These are phyloP conservation scores for Pachypanchax playfairii DNA, from an alignment of 2,113 vertebrate species.

Conservation along the genomic window DNA sequence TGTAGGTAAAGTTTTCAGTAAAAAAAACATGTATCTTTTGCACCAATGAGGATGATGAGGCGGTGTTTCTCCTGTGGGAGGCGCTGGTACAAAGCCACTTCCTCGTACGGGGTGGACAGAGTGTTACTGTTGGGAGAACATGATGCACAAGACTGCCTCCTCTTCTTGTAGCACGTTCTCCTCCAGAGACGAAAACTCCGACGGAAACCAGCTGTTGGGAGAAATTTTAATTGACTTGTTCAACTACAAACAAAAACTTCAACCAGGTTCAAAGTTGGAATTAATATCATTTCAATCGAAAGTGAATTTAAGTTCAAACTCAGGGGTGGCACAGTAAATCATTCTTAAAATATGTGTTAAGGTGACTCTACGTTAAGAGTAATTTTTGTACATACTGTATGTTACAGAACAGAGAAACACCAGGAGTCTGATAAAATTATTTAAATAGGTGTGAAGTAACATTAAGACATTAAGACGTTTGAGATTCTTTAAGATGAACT, in stretches of 20 bases:
- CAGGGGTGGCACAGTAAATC: too few relatives aligned
- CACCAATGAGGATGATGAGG: slow-evolving; percentile 88
- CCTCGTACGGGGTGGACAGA: slow-evolving; percentile 84
- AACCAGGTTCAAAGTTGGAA: neutral
- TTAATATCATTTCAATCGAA: too few relatives aligned
- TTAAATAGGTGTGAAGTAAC: too few relatives aligned
- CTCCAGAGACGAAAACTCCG: slow-evolving; percentile 89
- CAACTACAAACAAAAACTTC: neutral
- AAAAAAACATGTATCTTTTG: too few relatives aligned
- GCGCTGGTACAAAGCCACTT: slow-evolving; percentile 87
- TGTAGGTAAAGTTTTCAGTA: neutral
- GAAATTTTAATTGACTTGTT: neutral
- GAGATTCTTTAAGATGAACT: too few relatives aligned
- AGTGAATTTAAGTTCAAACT: too few relatives aligned
- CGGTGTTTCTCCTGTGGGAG: slow-evolving; percentile 80
- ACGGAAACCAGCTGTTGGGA: slow-evolving; percentile 86
- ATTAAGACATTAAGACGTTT: too few relatives aligned
- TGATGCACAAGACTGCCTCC: slow-evolving; percentile 63
- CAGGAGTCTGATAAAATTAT: too few relatives aligned
- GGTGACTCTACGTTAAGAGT: too few relatives aligned
- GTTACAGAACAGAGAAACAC: too few relatives aligned
- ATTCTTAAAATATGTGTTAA: too few relatives aligned
- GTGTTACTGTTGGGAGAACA: slow-evolving; percentile 63
- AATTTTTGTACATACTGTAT: too few relatives aligned
- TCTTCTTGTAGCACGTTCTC: slow-evolving; percentile 73